Conservation (phyloP, 1,140 invertebrate species). For the Zophobas morio region DNA sequence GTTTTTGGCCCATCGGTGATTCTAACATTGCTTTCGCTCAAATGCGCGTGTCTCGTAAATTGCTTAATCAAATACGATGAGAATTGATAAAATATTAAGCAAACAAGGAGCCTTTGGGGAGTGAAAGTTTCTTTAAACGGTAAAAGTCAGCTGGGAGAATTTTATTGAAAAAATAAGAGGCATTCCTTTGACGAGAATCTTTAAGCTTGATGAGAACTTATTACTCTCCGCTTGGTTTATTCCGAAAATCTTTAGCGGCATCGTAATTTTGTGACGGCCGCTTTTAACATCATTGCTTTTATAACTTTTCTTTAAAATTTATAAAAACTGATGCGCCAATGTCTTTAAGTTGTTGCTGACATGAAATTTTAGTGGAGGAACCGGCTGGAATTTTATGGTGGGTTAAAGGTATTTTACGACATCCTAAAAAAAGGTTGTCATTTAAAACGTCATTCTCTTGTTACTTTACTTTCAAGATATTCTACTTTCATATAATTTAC, state of each 20-base stretch:
- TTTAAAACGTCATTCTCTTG: too few relatives aligned
- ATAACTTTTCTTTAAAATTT: too few relatives aligned
- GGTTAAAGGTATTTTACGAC: background rate
- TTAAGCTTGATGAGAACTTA: background rate
- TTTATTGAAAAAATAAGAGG: background rate
- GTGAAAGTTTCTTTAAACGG: background rate
- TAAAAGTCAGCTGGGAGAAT: background rate
- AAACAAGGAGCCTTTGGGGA: constrained; percentile 18
- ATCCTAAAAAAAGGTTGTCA: background rate
- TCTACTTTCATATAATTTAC: too few relatives aligned
- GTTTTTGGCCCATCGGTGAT: constrained; percentile 21
- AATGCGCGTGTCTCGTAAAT: constrained; percentile 34
- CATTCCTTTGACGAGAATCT: too few relatives aligned
- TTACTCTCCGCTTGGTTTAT: too few relatives aligned
- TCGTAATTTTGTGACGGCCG: too few relatives aligned
- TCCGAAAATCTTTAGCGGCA: too few relatives aligned
- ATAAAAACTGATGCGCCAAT: background rate
- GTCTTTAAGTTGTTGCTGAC: background rate
- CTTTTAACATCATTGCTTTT: too few relatives aligned
- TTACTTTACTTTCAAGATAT: too few relatives aligned
- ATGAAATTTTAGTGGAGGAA: background rate
- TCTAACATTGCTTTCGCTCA: constrained; percentile 13
- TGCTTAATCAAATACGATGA: constrained; percentile 40
- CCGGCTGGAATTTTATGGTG: constrained; percentile 3
- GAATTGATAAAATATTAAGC: constrained; percentile 30